Base-by-base conservation (phyloP, 2,888 invertebrate genomes). In the Noctuana brunneofusca region DNA sequence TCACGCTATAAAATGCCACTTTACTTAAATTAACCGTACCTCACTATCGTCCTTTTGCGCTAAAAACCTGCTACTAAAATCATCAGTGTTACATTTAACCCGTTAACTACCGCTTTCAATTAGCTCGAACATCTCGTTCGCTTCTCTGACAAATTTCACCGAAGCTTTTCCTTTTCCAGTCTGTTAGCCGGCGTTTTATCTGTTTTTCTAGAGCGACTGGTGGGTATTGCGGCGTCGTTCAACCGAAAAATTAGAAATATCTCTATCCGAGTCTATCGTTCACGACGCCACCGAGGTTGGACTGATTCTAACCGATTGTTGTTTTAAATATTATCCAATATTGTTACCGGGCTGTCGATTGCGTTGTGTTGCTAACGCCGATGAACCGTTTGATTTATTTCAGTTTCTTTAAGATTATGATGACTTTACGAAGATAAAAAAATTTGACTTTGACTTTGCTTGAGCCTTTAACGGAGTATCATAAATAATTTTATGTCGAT, bases 231-330 rank as follows among this genome's bases (percentile, higher is more conserved):
- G 73, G 67, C 68, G 77, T 80, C 79, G 81, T 80, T 85, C 86
- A 75, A 86, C 80, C 87, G 86, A 80, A 81, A 87, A 87, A 88
- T 88, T 86, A 83, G 85, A 86, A 86, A 86, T 82, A 86, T 84
- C 83, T 87, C 81, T 79, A 83, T 85, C 80, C 70, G 68, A 75
- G 71, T 71, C 77, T 72, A 81, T 79, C 79, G 78, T 70, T 76
- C 74, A 71, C 71, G 75, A 75, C 72, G 69, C 70, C 38, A 5
- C 24, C 71, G 67, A 69, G 69, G 74, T 71, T 71, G 69, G 70
- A 69, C 66, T 64, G 65, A 50, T 64, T 65, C 66, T 64, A 59
- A 63, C 58, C 63, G 64, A 66, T 67, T 65, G 66, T 65, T 66
- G 66, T 65, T 65, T 68, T 65, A 66, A 66, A 66, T 46, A 68